Percentiles rank a stretch among this genome's conserved stretches.
Evolutionary conservation across 2,797 vertebrate species (phyloP).

Genomic region (Schizothorax lantsangensis): DNA sequence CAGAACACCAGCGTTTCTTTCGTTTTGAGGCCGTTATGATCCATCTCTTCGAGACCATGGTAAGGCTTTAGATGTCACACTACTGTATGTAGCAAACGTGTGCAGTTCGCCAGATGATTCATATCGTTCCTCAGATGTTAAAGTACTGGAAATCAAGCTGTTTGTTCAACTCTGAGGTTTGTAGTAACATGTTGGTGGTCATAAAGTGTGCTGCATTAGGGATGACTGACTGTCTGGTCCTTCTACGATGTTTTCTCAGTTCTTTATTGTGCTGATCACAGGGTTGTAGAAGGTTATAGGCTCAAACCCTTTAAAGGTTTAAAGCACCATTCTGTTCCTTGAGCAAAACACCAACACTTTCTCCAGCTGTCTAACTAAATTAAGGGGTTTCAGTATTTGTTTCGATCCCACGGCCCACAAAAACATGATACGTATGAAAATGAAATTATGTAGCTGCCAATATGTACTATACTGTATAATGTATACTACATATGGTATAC

Average conservation of each 20-base stretch:
- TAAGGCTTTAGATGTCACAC: constrained; percentile 55
- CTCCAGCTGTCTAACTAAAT: background rate
- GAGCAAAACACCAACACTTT: background rate
- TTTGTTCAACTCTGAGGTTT: background rate
- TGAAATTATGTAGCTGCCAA: background rate
- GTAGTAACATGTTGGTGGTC: background rate
- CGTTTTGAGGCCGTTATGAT: background rate
- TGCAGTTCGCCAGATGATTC: background rate
- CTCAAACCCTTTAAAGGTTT: background rate
- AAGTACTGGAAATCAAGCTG: background rate
- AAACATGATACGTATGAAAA: background rate
- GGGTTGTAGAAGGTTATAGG: too few relatives aligned
- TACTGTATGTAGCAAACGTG: background rate
- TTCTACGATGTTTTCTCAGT: background rate
- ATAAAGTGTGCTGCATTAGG: background rate
- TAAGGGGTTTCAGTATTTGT: background rate
- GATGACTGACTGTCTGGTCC: background rate
- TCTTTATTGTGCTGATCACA: background rate
- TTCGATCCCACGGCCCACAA: background rate
- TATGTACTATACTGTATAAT: background rate
- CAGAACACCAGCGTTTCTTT: background rate
- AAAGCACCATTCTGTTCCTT: background rate
- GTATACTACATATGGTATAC: too few relatives aligned
- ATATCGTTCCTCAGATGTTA: background rate
- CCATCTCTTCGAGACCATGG: constrained; percentile 68